A percentile compares a stretch with the other conserved stretches of the same genome.
These are phyloP conservation scores for Onychomys torridus DNA, from an alignment of 2,797 vertebrate species.

Conservation along the genomic window DNA sequence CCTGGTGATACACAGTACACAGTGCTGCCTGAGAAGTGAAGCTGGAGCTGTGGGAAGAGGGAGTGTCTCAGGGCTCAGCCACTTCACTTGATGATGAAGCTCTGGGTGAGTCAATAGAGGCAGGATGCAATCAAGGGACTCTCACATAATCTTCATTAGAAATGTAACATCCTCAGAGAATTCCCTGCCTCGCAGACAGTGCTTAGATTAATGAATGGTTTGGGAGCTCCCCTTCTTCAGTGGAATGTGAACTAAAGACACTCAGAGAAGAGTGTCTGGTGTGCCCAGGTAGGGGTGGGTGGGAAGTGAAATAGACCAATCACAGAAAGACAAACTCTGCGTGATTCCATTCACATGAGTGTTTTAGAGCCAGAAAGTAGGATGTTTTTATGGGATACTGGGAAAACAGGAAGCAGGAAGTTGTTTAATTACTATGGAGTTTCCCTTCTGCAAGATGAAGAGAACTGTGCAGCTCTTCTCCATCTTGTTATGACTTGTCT, in stretches of 20 bases:
- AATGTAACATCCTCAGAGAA: background rate
- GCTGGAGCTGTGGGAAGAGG: background rate
- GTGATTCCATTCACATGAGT: background rate
- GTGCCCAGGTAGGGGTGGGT: background rate
- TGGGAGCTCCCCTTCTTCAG: background rate
- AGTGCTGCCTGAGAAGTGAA: too few relatives aligned
- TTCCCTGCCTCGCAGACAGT: background rate
- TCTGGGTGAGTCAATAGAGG: background rate
- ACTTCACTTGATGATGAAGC: background rate
- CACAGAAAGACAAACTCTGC: background rate
- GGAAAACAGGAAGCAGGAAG: too few relatives aligned
- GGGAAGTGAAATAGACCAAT: background rate
- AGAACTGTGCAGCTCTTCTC: background rate
- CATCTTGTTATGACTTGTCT: background rate
- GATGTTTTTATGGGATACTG: background rate
- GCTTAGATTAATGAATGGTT: background rate
- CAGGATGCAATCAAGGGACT: background rate
- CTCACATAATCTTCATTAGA: constrained; percentile 24
- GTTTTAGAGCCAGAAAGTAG: background rate
- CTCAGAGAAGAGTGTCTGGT: background rate
- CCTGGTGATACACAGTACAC: background rate
- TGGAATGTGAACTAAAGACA: background rate
- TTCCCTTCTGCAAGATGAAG: background rate
- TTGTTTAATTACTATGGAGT: background rate
- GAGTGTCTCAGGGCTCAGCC: background rate